Evolutionary conservation across 2,113 vertebrate genomes (phyloP).

Genomic region (Xenotilapia flavipinnis): DNA sequence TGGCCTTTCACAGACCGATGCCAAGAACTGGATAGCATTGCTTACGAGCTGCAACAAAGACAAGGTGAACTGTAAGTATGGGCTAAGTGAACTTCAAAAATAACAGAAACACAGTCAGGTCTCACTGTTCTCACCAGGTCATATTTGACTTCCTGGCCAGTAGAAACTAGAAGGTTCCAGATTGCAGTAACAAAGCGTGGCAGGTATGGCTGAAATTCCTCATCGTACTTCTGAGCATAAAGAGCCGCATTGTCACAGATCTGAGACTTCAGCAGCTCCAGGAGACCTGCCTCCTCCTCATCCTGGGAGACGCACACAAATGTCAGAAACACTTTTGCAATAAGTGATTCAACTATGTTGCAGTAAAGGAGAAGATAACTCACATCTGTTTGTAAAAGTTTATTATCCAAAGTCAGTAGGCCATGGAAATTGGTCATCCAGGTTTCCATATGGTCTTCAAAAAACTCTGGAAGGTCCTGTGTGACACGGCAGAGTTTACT

Average conservation of each 20-base stretch:
- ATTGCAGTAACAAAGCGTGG: conserved; percentile 96
- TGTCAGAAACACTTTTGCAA: background rate
- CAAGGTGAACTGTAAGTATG: background rate
- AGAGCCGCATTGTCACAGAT: conserved; percentile 98
- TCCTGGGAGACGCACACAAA: conserved; percentile 67
- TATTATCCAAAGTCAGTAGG: conserved; percentile 94
- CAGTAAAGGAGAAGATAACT: conserved; percentile 47
- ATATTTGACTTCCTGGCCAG: conserved; percentile 97
- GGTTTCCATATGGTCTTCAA: conserved; percentile 99
- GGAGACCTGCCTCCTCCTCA: conserved; percentile 94
- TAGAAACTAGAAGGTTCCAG: conserved; percentile 96
- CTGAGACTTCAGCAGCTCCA: conserved; percentile 96
- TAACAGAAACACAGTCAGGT: background rate
- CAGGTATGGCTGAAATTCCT: conserved; percentile 94
- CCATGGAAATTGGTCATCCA: conserved; percentile 99
- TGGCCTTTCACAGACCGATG: conserved; percentile 94
- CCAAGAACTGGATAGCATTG: conserved; percentile 97
- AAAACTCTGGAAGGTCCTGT: conserved; percentile 97
- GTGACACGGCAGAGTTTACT: background rate
- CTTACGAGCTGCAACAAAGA: conserved; percentile 83
- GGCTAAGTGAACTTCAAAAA: background rate
- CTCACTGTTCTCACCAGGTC: conserved; percentile 82
- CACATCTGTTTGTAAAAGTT: conserved; percentile 95
- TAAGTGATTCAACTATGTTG: background rate
- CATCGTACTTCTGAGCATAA: conserved; percentile 97